phyloP scores from a whole-genome alignment of 2,113 vertebrate species.

The western clawed frog (Xenopus tropicalis) region UCB_Xtro_10.0 CM004446.2:54425501-54426000 shows the following conservation, averaged over 20 bases:
- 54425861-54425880: not conserved
- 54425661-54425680: constrained; percentile 20
- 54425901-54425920: not conserved
- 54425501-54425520: too few relatives aligned
- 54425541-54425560: too few relatives aligned
- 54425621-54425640: not conserved
- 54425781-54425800: not conserved
- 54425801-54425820: not conserved
- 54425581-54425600: too few relatives aligned
- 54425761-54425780: not conserved
- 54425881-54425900: constrained; percentile 1
- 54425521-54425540: too few relatives aligned
- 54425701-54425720: not conserved
- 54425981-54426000: not conserved
- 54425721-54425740: not conserved
- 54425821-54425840: not conserved
- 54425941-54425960: not conserved
- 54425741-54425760: not conserved
- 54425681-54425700: not conserved
- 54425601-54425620: too few relatives aligned
- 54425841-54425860: not conserved
- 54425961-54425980: not conserved
- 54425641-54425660: constrained; percentile 2
- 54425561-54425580: too few relatives aligned
- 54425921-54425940: not conserved